phyloP scores from a whole-genome alignment of 2,797 vertebrate species.

The Chiroxiphia lanceolata region DNA sequence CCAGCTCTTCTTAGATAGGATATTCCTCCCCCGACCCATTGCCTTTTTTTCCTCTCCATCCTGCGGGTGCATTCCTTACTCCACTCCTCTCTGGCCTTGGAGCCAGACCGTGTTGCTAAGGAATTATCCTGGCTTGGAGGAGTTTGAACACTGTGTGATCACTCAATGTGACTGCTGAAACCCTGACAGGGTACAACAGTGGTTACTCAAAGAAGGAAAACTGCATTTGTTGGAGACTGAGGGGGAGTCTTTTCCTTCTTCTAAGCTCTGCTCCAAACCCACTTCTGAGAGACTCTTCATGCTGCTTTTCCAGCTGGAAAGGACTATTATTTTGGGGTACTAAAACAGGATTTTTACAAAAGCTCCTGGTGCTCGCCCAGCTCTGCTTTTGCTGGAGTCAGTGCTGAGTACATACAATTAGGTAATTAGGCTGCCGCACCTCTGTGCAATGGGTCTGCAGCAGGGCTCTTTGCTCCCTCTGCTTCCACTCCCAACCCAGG shows the following conservation, averaged over 20 bases:
- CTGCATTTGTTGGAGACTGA: neutral
- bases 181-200: neutral
- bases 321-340: neutral
- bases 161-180: neutral
- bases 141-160: neutral
- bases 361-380: neutral
- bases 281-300: neutral
- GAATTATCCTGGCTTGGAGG: slow-evolving; percentile 40
- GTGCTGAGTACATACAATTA: neutral
- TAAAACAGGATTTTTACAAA: neutral
- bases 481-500: neutral
- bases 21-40: accelerated
- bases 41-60: slow-evolving; percentile 2
- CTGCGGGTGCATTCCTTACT: neutral
- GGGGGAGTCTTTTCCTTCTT: neutral
- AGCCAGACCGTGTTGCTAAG: slow-evolving; percentile 42
- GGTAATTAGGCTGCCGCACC: neutral
- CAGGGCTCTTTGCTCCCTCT: neutral
- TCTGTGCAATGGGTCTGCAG: neutral
- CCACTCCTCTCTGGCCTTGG: neutral
- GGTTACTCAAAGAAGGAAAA: slow-evolving; percentile 8
- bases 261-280: neutral
- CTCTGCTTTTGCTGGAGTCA: neutral
- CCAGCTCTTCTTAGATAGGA: neutral
- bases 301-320: slow-evolving; percentile 20